Evolutionary conservation across 1,140 invertebrate species (phyloP), one percentile per base, ranked within the genome.

Genomic region (Diprion similis): DNA sequence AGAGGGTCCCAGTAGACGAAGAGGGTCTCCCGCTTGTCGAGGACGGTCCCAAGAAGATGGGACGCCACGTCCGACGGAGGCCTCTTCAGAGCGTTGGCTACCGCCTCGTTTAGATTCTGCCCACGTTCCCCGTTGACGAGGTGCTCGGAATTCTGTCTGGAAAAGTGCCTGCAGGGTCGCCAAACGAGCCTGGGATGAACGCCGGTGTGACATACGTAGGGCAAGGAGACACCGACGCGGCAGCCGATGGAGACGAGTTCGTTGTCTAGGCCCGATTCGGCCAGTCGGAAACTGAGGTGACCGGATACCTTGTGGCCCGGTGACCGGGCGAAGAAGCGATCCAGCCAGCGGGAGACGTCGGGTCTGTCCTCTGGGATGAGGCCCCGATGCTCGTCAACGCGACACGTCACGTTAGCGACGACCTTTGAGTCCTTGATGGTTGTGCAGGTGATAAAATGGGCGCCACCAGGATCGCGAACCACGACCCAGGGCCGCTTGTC

Each of bases 1-100:
- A 96, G 79, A 0, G 94, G 94, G 80, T 96, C 94, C 94, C 94
- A 95, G 77, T 92, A 94, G 1, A 92, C 89, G 79, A 95, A 95
- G 1, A 95, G 85, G 0, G 93, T 93, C 80, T 95, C 93, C 10
- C 93, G 89, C 75, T 92, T 94, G 76, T 94, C 92, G 67, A 95
- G 80, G 6, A 94, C 91, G 0, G 91, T 92, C 6, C 92, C 90
- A 51, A 93, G 83, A 18, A 93, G 83, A 78, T 90, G 90, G 0
- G 89, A 87, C 9, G 91, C 88, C 0, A 89, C 87, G 66, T 91
- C 86, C 0, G 89, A 69, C 1, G 81, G 80, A 1, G 89, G 86
- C 72, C 85, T 85, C 8, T 85, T 88, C 11, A 91, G 45, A 0
- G 89, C 88, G 47, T 82, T 88, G 65, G 89, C 78, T 4, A 91